Evolutionary conservation across 1,140 invertebrate species (phyloP).

Genomic region (Musca domestica): DNA sequence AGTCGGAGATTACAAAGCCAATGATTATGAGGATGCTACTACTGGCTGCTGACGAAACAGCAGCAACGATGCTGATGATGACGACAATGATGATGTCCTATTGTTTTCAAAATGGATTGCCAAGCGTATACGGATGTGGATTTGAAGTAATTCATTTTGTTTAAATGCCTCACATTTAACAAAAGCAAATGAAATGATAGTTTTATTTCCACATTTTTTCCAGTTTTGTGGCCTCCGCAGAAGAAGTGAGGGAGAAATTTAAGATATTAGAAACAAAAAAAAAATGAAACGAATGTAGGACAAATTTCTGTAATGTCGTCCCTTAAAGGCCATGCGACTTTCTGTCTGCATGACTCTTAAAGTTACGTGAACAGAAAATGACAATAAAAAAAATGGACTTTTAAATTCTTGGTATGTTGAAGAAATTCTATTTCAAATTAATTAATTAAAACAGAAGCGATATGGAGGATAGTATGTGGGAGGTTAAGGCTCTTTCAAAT

Average conservation of each 20-base stretch:
- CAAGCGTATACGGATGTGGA: constrained; percentile 1
- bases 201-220: no score
- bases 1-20: not conserved
- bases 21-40: not conserved
- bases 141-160: constrained; percentile 8
- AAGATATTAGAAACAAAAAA: not conserved
- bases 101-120: constrained; percentile 18
- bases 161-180: not conserved
- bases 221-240: not conserved
- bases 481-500: no score
- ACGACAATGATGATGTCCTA: constrained; percentile 14
- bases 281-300: not conserved
- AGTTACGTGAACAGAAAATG: no score
- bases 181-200: not conserved
- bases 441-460: no score
- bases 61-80: not conserved
- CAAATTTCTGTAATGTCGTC: not conserved
- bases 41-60: not conserved
- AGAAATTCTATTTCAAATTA: no score
- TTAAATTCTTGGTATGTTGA: no score
- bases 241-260: not conserved
- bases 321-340: not conserved
- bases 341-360: no score
- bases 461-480: no score
- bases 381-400: no score